phyloP scores from a whole-genome alignment of 2,113 vertebrate genomes.

The Python bivittatus region DNA sequence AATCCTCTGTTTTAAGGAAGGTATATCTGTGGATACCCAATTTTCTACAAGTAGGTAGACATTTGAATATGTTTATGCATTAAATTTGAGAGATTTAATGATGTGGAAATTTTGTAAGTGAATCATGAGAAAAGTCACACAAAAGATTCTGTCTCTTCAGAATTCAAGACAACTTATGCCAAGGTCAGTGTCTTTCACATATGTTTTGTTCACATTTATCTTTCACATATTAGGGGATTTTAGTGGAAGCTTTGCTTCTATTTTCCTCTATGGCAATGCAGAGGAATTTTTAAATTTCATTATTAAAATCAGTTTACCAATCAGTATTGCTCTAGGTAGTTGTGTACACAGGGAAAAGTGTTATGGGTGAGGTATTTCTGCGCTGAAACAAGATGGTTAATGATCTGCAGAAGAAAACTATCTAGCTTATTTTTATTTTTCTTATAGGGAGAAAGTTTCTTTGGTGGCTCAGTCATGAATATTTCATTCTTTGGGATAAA shows the following conservation, averaged over 20 bases:
- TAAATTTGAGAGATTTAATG: neutral
- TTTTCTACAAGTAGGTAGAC: neutral
- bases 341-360: neutral
- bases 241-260: conserved; percentile 53
- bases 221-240: conserved; percentile 53
- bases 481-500: neutral
- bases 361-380: conserved; percentile 45
- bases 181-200: conserved; percentile 43
- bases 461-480: conserved; percentile 13
- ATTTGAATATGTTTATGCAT: neutral
- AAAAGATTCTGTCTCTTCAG: conserved; percentile 14
- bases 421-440: conserved; percentile 4
- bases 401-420: conserved; percentile 18
- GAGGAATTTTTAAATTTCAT: conserved; percentile 32
- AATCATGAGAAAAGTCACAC: neutral
- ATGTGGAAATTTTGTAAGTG: no score
- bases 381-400: neutral
- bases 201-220: no score
- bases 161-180: conserved; percentile 42
- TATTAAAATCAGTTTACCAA: conserved; percentile 34
- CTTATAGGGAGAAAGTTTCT: neutral
- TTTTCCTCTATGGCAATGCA: conserved; percentile 45
- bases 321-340: conserved; percentile 54
- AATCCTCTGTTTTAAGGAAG: neutral
- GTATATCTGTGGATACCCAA: neutral